Evolutionary conservation across 2,888 invertebrate genomes (phyloP).

Genomic region (Ectemnius cavifrons): DNA sequence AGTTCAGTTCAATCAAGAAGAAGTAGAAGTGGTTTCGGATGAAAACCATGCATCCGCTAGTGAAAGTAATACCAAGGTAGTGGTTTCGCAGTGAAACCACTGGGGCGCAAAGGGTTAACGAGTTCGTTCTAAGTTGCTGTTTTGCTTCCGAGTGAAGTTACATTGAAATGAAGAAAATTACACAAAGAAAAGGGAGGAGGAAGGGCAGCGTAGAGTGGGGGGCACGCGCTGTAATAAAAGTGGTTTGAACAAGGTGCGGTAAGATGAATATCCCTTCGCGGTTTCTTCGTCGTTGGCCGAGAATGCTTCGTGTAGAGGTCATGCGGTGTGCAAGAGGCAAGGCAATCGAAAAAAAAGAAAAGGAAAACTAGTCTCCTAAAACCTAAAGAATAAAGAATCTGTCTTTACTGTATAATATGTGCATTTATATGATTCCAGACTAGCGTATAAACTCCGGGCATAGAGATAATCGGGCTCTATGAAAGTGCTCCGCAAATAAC

Average conservation of each 20-base stretch:
- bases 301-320: constrained; percentile 61
- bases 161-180: too few relatives aligned
- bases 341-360: constrained; percentile 11
- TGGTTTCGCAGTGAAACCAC: not conserved
- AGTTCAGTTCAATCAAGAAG: too few relatives aligned
- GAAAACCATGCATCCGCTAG: not conserved
- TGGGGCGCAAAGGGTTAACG: not conserved
- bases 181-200: not conserved
- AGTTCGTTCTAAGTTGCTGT: too few relatives aligned
- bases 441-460: constrained; percentile 75
- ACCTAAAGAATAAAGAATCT: constrained; percentile 53
- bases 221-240: not conserved
- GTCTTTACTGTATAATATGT: constrained; percentile 76
- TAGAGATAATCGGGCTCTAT: constrained; percentile 71
- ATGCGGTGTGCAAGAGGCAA: constrained; percentile 67
- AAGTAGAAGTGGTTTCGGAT: constrained; percentile 1
- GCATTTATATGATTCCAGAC: constrained; percentile 78
- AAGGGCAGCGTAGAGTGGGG: not conserved
- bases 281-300: constrained; percentile 46
- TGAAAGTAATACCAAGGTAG: not conserved
- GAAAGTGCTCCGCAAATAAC: constrained; percentile 72
- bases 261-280: constrained; percentile 39
- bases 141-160: too few relatives aligned
- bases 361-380: constrained; percentile 40
- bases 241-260: constrained; percentile 32